These are phyloP conservation scores for Tringa solitaria DNA, from an alignment of 2,113 vertebrate species.

Conservation along the genomic window DNA sequence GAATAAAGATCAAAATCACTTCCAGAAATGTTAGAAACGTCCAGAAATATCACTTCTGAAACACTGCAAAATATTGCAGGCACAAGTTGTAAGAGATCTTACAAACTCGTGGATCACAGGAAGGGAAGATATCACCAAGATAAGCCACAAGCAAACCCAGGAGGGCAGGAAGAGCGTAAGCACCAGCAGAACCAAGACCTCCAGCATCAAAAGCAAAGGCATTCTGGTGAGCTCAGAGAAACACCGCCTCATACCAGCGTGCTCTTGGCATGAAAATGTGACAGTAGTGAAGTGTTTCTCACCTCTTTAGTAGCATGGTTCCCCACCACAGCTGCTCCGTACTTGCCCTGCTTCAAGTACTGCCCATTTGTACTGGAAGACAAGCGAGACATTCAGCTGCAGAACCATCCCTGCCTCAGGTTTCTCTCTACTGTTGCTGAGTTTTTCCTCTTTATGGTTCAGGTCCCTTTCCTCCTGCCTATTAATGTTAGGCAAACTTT, in stretches of 20 bases:
- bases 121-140: background rate
- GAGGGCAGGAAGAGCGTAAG: background rate
- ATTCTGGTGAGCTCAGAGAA: background rate
- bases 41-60: background rate
- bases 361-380: slow-evolving; percentile 85
- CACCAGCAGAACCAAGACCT: background rate
- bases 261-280: accelerated
- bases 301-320: slow-evolving; percentile 89
- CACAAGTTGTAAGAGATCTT: background rate
- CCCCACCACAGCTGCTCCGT: slow-evolving; percentile 91
- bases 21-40: background rate
- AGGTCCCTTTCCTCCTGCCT: background rate
- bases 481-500: background rate
- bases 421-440: background rate
- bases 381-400: slow-evolving; percentile 36
- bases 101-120: background rate
- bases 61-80: background rate
- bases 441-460: background rate
- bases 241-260: background rate
- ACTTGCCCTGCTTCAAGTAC: slow-evolving; percentile 93
- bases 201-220: background rate
- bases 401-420: background rate
- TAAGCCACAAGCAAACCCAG: background rate
- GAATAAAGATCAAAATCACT: background rate
- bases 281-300: slow-evolving; percentile 21